These are phyloP conservation scores for Anthopleura xanthogrammica DNA, from an alignment of 92 coral and sea anemone genomes.

Conservation along the genomic window DNA sequence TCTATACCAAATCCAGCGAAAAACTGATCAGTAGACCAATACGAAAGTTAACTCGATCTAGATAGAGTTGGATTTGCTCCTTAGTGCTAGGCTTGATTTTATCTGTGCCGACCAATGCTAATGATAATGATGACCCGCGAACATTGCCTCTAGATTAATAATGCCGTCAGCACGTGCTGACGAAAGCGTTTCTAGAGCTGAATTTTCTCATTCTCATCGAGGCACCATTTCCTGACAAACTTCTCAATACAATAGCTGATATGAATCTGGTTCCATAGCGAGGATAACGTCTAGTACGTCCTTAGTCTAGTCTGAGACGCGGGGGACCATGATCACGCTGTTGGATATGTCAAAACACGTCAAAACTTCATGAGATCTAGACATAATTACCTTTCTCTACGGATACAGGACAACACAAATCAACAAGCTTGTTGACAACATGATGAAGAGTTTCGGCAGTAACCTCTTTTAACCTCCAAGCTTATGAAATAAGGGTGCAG, in stretches of 20 bases:
- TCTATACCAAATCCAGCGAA: not conserved
- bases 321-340: not conserved
- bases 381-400: not conserved
- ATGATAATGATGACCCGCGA: not conserved
- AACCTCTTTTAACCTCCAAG: constrained; percentile 8
- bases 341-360: constrained; percentile 2
- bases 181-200: not conserved
- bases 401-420: not conserved
- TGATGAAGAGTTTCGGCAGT: not conserved
- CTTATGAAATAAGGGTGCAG: not conserved
- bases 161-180: not conserved
- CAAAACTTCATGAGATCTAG: not conserved
- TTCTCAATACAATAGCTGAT: not conserved
- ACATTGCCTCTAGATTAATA: not conserved
- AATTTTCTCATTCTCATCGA: not conserved
- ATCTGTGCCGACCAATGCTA: not conserved
- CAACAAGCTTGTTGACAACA: constrained; percentile 4
- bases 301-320: not conserved
- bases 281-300: not conserved
- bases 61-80: not conserved
- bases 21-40: not conserved
- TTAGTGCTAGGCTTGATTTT: not conserved
- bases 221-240: not conserved
- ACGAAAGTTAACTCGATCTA: not conserved
- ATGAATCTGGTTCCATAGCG: not conserved